A percentile compares a stretch with the other conserved stretches of the same genome.
Evolutionary conservation across 2,113 vertebrate species (phyloP).

Genomic region (Rhinopomastus cyanomelas): DNA sequence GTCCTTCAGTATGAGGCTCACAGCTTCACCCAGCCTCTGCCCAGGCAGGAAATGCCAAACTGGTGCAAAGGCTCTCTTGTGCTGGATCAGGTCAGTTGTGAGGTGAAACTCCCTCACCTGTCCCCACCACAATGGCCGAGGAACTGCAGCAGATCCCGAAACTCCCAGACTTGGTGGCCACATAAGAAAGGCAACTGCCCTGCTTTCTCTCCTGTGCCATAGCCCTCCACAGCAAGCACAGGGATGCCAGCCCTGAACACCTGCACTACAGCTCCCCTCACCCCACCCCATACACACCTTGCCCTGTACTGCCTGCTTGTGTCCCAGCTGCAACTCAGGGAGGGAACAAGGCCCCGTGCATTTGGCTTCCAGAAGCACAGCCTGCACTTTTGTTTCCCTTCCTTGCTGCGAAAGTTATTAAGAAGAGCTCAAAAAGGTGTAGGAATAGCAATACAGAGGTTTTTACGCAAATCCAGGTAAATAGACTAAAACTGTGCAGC

Average conservation of each 20-base stretch:
- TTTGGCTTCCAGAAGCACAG: not conserved
- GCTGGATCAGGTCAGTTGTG: not conserved
- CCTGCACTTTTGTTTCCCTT: not conserved
- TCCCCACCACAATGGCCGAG: not conserved
- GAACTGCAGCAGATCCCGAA: not conserved
- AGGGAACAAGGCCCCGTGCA: fast-evolving
- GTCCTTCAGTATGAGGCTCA: not conserved
- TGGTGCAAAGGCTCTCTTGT: not conserved
- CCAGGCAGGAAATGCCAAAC: not conserved
- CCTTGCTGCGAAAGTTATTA: not conserved
- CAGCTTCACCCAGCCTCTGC: not conserved
- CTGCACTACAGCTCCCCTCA: fast-evolving
- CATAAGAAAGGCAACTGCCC: not conserved
- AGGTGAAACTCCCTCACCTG: not conserved
- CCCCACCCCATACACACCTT: not conserved
- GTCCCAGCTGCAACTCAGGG: not conserved
- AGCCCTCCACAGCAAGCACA: not conserved
- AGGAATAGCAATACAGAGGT: not conserved
- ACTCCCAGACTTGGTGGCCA: not conserved
- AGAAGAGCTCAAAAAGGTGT: not conserved
- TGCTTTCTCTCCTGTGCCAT: fast-evolving
- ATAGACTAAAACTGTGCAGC: not conserved
- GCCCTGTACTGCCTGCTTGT: fast-evolving
- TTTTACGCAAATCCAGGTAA: not conserved
- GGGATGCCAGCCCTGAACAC: not conserved